Base-by-base conservation (phyloP, 1,140 invertebrate species). In the Drosophila rufa region DNA sequence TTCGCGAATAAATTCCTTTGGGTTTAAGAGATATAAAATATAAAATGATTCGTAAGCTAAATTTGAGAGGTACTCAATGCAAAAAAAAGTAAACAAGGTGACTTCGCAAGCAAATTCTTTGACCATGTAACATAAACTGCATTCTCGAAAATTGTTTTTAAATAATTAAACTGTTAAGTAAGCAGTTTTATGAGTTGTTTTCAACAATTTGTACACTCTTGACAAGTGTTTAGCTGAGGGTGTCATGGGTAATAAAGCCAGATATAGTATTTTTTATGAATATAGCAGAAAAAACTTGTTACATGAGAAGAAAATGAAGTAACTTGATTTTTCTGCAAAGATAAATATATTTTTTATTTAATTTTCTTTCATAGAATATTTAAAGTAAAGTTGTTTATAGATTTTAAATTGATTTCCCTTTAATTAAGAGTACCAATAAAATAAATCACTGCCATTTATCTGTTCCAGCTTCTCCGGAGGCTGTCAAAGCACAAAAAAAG, bases 91-190 rank as follows among this genome's bases (percentile, higher is more conserved):
- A 22, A 15, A 2, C 17, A 19, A 22, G 14, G 2, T 5, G 12
- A 11, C 27, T 55, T 22, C 7, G 9, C 22, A 15, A 38, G 51
- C 51, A 38, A 38, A 55, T 55, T 55, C 33, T 14, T 55, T 55
- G 3, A 6, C 33, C 51, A 55, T 55, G 51, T 55, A 38, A 55
- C 19, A 8, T 38, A 22, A 15, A 38, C 3, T 36, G 0, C 33
- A 15, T 8, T 38, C 0, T 1, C 0, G 4, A 9, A 55, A 36
- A 15, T 55, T 22, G 12, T 19, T 15, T 22, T 5, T 55, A 15
- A 38, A 15, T 55, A 8, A 22, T 1, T 5, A 38, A 55, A 55
- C 2, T 55, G 22, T 5, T 22, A 12, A 55, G 19, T 55, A 38
- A 55, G 51, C 51, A 15, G 19, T 55, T 55, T 38, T 22, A 55